Base-by-base conservation (phyloP, 2,113 vertebrate species). In the Bufo gargarizans region DNA sequence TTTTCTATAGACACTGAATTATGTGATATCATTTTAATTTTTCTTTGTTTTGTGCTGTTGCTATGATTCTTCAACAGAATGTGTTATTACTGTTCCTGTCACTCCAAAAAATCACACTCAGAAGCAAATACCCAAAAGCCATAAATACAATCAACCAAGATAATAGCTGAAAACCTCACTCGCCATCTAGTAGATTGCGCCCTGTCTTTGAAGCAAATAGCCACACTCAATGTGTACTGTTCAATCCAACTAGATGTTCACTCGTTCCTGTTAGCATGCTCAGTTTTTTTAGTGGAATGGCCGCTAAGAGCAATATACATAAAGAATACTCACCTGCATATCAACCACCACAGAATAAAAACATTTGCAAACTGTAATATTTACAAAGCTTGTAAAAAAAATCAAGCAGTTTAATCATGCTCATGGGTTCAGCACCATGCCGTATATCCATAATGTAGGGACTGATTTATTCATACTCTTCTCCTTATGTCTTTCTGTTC, bases 391-490 rank as follows among this genome's bases (percentile, higher is more conserved):
- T 49, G 72, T 50, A 45, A 45, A 71, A 76, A 67, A 43, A 47
- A 76, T 49, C 72, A 50, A 10, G 72, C 72, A 76, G 20, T 76
- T 50, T 50, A 76, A 76, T 76, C 72, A 20, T 76, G 72, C 19
- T 20, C 47, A 19, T 76, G 45, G 72, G 17, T 76, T 76, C 45
- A 50, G 72, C 16, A 17, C 47, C 47, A 50, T 76, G 43, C 7
- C 4, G 3, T 50, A 76, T 76, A 76, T 20, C 72, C 72, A 76
- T 17, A 76, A 50, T 76, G 72, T 49, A 50, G 50, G 50, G 17
- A 76, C 45, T 76, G 72, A 76, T 50, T 76, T 20, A 76, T 50
- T 74, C 71, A 74, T 74, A 74, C 71, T 74, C 45, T 74, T 47
- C 33, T 13, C 22, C 71, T 74, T 74, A 74, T 74, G 71, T 47